These are phyloP conservation scores for Scaptomyza graminum DNA, from an alignment of 1,140 invertebrate species.

Conservation along the genomic window DNA sequence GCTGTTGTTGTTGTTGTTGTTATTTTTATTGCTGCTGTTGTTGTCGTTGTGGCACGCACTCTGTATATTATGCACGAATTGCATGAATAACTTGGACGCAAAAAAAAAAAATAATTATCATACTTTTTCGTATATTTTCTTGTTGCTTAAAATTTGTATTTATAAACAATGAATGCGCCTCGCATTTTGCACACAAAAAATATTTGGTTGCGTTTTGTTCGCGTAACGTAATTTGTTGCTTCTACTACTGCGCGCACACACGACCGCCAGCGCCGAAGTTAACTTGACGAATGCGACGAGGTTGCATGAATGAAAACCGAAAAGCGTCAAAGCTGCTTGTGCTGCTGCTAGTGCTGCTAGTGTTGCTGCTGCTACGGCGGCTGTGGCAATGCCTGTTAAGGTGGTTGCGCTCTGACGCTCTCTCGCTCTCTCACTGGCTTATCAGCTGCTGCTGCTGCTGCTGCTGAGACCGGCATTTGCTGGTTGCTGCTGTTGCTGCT, in stretches of 20 bases:
- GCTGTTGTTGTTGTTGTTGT: constrained; percentile 1
- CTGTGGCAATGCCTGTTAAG: constrained; percentile 14
- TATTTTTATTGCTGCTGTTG: constrained; percentile 36
- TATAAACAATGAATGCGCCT: constrained; percentile 50
- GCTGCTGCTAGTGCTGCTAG: neutral
- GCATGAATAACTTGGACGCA: constrained; percentile 35
- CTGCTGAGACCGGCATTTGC: constrained; percentile 51
- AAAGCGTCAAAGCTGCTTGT: constrained; percentile 35
- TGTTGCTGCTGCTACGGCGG: constrained; percentile 6
- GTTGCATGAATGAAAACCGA: constrained; percentile 64
- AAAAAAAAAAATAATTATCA: constrained; percentile 34
- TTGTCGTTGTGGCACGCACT: constrained; percentile 58
- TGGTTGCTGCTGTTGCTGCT: constrained; percentile 10
- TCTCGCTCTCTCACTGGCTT: constrained; percentile 33
- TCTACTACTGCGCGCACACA: constrained; percentile 60
- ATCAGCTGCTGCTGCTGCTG: constrained; percentile 27
- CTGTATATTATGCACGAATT: constrained; percentile 31
- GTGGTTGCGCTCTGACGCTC: constrained; percentile 51
- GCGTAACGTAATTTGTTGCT: constrained; percentile 48
- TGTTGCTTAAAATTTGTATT: constrained; percentile 22
- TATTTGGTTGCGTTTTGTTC: constrained; percentile 13
- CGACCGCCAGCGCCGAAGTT: constrained; percentile 81
- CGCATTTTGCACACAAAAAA: constrained; percentile 41
- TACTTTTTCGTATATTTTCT: neutral
- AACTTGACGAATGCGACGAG: constrained; percentile 69